Percentiles rank a stretch among this genome's conserved stretches.
Evolutionary conservation across 2,113 vertebrate genomes (phyloP).

Genomic region (Poeciliopsis retropinna): DNA sequence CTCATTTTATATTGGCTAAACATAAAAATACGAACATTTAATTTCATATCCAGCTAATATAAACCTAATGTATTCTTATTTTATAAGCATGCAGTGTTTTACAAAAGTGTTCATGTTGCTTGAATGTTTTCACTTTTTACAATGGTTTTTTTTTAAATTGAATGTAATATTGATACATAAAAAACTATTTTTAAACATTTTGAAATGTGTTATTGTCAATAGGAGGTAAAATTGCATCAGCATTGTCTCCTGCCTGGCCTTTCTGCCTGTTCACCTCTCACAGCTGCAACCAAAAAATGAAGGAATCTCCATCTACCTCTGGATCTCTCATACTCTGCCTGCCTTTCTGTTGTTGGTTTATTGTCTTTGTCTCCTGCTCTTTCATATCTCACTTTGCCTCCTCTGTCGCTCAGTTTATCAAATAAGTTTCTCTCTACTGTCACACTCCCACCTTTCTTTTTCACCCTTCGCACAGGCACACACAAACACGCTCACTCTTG

Average conservation of each 20-base stretch:
- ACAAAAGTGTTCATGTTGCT: no score
- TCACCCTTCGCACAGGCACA: constrained; percentile 2
- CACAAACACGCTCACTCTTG: constrained; percentile 27
- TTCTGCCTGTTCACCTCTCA: constrained; percentile 24
- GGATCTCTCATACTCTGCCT: constrained; percentile 38
- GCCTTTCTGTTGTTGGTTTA: constrained; percentile 37
- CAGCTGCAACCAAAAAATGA: constrained; percentile 13
- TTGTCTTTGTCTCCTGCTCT: constrained; percentile 45
- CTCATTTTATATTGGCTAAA: no score
- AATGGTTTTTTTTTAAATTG: no score
- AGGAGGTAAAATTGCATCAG: constrained; percentile 36
- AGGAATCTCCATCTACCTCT: constrained; percentile 48
- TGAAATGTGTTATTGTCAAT: not conserved
- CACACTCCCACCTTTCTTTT: constrained; percentile 29
- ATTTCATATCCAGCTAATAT: no score
- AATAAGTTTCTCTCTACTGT: constrained; percentile 40
- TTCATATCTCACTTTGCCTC: constrained; percentile 53
- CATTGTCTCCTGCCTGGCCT: constrained; percentile 23
- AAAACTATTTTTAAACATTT: no score
- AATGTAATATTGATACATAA: no score
- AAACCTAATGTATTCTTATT: no score
- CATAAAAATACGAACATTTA: no score
- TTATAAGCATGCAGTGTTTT: no score
- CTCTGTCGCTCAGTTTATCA: constrained; percentile 53
- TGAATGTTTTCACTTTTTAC: no score